Base-by-base conservation (phyloP, 2,888 invertebrate genomes). In the Nomada flava region DNA sequence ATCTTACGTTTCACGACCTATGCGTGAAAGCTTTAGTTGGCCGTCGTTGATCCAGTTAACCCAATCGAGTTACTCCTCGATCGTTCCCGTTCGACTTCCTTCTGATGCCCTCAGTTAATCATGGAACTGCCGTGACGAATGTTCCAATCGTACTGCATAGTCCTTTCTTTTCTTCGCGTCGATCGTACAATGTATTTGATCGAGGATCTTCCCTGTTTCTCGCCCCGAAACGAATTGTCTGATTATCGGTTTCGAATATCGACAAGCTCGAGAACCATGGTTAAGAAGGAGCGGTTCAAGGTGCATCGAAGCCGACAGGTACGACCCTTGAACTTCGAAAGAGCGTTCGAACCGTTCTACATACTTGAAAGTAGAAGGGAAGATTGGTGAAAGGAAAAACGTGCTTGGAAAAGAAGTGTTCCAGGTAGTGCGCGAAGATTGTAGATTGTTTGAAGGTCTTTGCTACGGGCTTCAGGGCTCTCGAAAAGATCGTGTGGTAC, bases 31-130 rank as follows among this genome's bases (percentile, higher is more conserved):
- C 60, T 60, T n/a, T 63, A 53, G 65, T 47, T 47, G 55, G 76
- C 69, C 68, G 69, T 62, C 52, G 59, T 69, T 82, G 78, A 91
- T 91, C 84, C 82, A 84, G 89, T 91, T 91, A 89, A 85, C 64
- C 76, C 87, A 91, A 91, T 90, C 83, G 84, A 87, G 88, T 91
- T 91, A 90, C 77, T 50, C 42, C 47, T 29, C 73, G 53, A 83
- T 80, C 79, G 64, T 29, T 50, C 52, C 26, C 74, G 42, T 65
- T 67, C 82, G 76, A 68, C 68, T 62, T 69, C 65, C 53, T 70
- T 65, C 62, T n/a, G 15, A 59, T 74, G 55, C 57, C 52, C 15
- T 47, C 70, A 73, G 83, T 83, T 79, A 69, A 83, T 71, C 69
- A 75, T 63, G 82, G 59, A 86, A 59, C 68, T 69, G 20, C 69